Evolutionary conservation across 1,140 invertebrate genomes (phyloP), one percentile per base, ranked within the genome.

Genomic region (Drosophila orosa): DNA sequence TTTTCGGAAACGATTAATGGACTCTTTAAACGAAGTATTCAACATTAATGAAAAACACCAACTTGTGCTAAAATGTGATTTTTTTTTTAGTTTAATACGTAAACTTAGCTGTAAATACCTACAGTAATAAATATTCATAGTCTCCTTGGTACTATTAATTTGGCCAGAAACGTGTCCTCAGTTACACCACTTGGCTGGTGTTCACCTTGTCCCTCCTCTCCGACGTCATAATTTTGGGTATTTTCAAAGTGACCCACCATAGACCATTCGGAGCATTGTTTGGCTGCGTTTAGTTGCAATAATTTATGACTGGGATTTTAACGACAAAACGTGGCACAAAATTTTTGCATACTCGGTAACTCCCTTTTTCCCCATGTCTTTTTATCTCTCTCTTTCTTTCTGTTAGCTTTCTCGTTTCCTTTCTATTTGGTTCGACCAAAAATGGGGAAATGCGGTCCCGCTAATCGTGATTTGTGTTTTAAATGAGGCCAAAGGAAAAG

Each of bases 381-480:
- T 40, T 15, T 19, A 8, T 39, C 40, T 37, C 7, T 47, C 29
- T 17, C 15, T 25, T 17, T 62, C 22, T 31, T 10, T 48, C 33
- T 33, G 10, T 27, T 33, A 22, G 31, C 52, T 37, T 10, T 22
- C 19, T 29, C 25, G 42, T 7, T 37, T 22, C 10, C 61, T 55
- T 37, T 47, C 13, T 25, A 22, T 25, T 56, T 48, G 37, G 19
- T 44, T 19, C 15, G 33, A 19, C 48, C 65, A 27, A 45, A 80
- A 63, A 50, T 63, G 47, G 63, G 59, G 59, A 84, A 76, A 72
- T 84, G 77, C 54, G 62, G 50, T 40, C 12, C 39, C 31, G 60
- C 74, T 84, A 84, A 84, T 80, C 81, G 63, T 85, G 82, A 85
- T 85, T 85, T 85, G 78, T 85, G 82, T 78, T 75, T 86, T 24